phyloP scores from a whole-genome alignment of 2,888 invertebrate species.

The Troglohyphantes excavatus region DNA sequence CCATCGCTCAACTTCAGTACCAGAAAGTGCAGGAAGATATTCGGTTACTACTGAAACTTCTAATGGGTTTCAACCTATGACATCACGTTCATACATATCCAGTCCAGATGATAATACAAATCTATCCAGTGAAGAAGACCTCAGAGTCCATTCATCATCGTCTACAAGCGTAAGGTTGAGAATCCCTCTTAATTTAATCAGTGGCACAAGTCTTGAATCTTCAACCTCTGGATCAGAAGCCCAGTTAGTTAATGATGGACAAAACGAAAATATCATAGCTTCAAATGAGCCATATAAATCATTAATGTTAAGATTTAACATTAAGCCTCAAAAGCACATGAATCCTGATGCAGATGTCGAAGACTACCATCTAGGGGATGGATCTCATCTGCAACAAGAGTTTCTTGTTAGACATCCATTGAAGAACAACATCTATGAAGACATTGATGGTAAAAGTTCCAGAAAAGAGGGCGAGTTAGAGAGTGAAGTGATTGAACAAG shows the following conservation, averaged over 20 bases:
- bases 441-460: too few relatives aligned
- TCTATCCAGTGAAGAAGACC: neutral
- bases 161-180: neutral
- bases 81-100: slow-evolving; percentile 29
- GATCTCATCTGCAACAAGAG: neutral
- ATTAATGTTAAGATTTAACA: neutral
- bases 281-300: neutral
- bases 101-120: neutral
- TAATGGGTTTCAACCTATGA: slow-evolving; percentile 22
- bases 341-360: neutral
- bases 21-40: neutral
- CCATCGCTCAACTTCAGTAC: too few relatives aligned
- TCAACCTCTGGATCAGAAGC: neutral
- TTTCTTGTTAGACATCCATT: neutral
- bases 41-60: neutral
- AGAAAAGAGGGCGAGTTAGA: too few relatives aligned
- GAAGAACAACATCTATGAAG: too few relatives aligned
- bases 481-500: neutral
- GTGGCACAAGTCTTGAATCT: neutral
- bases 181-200: neutral
- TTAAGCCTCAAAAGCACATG: neutral
- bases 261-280: neutral
- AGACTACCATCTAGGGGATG: neutral
- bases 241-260: neutral
- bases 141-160: neutral